phyloP scores from a whole-genome alignment of 1,140 invertebrate genomes.

The Pseudoatta argentina region DNA sequence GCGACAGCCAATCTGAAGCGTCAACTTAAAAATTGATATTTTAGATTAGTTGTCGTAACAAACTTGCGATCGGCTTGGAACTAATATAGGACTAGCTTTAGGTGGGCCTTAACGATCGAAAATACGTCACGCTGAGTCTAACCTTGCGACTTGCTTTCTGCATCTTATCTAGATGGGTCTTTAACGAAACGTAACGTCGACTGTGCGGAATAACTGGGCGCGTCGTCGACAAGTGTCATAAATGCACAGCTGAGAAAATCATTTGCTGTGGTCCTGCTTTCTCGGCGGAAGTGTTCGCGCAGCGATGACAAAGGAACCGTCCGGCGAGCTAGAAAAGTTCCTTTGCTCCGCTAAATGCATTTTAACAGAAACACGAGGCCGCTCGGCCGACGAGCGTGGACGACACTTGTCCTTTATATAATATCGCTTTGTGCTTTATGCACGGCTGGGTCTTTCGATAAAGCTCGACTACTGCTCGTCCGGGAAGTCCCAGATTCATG shows the following conservation, averaged over 20 bases:
- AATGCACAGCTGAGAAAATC: not conserved
- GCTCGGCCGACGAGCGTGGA: constrained; percentile 16
- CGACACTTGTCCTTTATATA: constrained; percentile 46
- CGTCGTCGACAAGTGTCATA: not conserved
- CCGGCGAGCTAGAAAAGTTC: constrained; percentile 21
- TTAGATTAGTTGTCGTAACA: too few species aligned
- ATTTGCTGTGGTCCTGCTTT: not conserved
- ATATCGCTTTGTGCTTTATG: constrained; percentile 52
- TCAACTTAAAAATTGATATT: too few species aligned
- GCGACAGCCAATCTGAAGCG: too few species aligned
- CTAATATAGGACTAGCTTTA: too few species aligned
- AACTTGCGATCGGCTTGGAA: too few species aligned
- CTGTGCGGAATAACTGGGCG: not conserved
- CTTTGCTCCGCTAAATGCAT: constrained; percentile 48
- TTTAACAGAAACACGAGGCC: constrained; percentile 36
- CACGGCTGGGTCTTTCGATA: constrained; percentile 34
- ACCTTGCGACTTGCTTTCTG: too few species aligned
- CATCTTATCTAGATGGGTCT: too few species aligned
- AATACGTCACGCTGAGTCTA: too few species aligned
- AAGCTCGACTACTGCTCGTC: constrained; percentile 6
- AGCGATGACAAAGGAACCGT: not conserved
- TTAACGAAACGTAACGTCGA: not conserved
- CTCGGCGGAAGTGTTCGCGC: not conserved
- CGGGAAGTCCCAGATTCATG: not conserved
- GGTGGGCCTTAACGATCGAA: too few species aligned